phyloP scores from a whole-genome alignment of 1,140 invertebrate species.

The Danaus melanippus region DNA sequence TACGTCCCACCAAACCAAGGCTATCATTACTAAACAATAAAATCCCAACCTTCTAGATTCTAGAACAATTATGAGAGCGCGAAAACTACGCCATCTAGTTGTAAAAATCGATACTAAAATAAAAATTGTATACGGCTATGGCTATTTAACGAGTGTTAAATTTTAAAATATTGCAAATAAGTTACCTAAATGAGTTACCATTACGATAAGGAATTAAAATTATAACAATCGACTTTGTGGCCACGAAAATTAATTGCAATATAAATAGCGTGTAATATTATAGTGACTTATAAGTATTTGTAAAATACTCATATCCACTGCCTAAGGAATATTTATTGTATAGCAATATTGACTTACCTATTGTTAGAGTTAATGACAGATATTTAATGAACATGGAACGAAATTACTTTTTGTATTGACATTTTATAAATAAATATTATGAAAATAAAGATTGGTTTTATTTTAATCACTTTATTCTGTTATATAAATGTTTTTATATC shows the following conservation, averaged over 20 bases:
- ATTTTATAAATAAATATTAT: slow-evolving; percentile 40
- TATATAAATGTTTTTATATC: slow-evolving; percentile 7
- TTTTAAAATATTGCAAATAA: no score
- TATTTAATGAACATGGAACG: slow-evolving; percentile 20
- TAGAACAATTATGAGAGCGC: no score
- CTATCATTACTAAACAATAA: slow-evolving; percentile 69
- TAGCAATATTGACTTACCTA: slow-evolving; percentile 6
- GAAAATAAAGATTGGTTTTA: slow-evolving; percentile 10
- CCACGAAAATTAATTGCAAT: no score
- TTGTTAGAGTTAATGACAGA: slow-evolving; percentile 10
- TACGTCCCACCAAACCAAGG: slow-evolving; percentile 65
- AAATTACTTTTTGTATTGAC: slow-evolving; percentile 52
- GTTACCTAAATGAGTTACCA: no score
- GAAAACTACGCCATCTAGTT: no score
- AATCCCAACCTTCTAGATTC: not conserved
- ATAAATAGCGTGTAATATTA: not conserved
- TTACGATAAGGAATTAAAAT: no score
- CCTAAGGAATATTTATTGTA: slow-evolving; percentile 24
- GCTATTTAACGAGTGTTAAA: no score
- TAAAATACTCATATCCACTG: slow-evolving; percentile 31
- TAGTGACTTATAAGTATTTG: slow-evolving; percentile 13
- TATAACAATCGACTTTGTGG: no score
- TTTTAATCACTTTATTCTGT: slow-evolving; percentile 2
- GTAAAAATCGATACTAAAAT: no score
- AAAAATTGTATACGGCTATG: no score